phyloP scores from a whole-genome alignment of 2,113 vertebrate genomes.

The Tetraodon nigroviridis region DNA sequence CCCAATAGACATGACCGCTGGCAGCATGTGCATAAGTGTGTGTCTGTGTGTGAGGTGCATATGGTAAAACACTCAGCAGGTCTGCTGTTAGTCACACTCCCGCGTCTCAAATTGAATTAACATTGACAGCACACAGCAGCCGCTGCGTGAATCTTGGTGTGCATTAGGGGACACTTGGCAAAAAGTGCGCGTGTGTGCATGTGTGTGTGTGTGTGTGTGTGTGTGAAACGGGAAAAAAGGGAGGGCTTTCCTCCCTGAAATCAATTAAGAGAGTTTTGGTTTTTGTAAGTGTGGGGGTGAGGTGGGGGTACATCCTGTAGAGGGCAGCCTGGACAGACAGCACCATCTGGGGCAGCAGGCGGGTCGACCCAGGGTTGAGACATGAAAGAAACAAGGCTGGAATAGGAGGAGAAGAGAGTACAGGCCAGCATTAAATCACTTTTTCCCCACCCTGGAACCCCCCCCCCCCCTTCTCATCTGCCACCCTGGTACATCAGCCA shows the following conservation, averaged over 20 bases:
- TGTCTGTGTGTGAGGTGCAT: conserved; percentile 66
- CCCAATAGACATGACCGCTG: conserved; percentile 9
- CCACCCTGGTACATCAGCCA: conserved; percentile 66
- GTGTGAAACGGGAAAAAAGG: conserved; percentile 40
- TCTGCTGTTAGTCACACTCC: conserved; percentile 82
- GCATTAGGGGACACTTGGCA: conserved; percentile 54
- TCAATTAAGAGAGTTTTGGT: conserved; percentile 78
- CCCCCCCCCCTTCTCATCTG: conserved; percentile 34
- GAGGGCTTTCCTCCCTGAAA: conserved; percentile 77
- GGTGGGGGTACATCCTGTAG: conserved; percentile 75
- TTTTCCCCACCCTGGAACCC: conserved; percentile 30
- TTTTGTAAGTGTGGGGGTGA: conserved; percentile 48
- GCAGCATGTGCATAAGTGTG: conserved; percentile 19
- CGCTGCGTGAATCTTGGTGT: conserved; percentile 74
- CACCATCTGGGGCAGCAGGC: conserved; percentile 81
- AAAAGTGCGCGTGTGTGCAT: conserved; percentile 35
- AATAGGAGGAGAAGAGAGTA: conserved; percentile 69
- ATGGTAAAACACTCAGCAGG: conserved; percentile 82
- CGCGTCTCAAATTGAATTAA: conserved; percentile 91
- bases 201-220: conserved; percentile 32
- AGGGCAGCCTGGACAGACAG: conserved; percentile 79
- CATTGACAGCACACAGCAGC: conserved; percentile 82
- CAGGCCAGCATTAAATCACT: conserved; percentile 80
- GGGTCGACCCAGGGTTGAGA: conserved; percentile 76
- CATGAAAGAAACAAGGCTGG: conserved; percentile 80